Percentiles rank a stretch among this genome's conserved stretches.
phyloP scores from a whole-genome alignment of 2,113 vertebrate genomes.

The Neogale vison region DNA sequence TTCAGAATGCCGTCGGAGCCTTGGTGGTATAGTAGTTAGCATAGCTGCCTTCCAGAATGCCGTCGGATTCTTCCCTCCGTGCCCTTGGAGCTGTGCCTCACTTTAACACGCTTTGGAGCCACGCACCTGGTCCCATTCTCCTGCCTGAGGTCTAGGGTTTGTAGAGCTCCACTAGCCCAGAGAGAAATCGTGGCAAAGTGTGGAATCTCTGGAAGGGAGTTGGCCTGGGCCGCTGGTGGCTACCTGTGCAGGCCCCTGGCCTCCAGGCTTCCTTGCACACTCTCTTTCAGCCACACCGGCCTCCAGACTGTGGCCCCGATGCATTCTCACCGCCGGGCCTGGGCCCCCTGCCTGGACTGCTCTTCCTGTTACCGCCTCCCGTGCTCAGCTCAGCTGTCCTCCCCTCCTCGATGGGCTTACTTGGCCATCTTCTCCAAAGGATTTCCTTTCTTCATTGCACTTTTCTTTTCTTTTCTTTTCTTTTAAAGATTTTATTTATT shows the following conservation, averaged over 20 bases:
- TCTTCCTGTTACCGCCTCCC: fast-evolving
- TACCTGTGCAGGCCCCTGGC: fast-evolving
- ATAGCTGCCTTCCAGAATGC: too few species aligned
- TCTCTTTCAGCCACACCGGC: background rate
- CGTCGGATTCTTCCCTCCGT: fast-evolving
- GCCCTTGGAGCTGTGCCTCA: background rate
- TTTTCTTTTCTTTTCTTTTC: background rate
- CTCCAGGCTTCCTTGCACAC: background rate
- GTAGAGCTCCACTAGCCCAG: background rate
- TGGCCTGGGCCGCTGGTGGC: background rate
- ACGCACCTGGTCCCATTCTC: background rate
- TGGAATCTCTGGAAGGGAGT: background rate
- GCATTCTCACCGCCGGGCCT: background rate
- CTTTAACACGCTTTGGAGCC: too few species aligned
- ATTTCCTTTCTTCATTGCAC: background rate
- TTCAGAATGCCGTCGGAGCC: fast-evolving
- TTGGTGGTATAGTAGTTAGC: too few species aligned
- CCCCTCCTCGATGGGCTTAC: background rate
- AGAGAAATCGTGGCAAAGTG: background rate
- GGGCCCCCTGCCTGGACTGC: background rate
- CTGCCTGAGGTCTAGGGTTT: background rate
- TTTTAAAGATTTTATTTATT: too few species aligned
- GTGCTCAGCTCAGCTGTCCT: too few species aligned
- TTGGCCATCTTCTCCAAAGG: background rate
- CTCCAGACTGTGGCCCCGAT: background rate